Evolutionary conservation across 2,888 invertebrate genomes (phyloP), one percentile per base, ranked within the genome.

Genomic region (Leptinotarsa juncta): DNA sequence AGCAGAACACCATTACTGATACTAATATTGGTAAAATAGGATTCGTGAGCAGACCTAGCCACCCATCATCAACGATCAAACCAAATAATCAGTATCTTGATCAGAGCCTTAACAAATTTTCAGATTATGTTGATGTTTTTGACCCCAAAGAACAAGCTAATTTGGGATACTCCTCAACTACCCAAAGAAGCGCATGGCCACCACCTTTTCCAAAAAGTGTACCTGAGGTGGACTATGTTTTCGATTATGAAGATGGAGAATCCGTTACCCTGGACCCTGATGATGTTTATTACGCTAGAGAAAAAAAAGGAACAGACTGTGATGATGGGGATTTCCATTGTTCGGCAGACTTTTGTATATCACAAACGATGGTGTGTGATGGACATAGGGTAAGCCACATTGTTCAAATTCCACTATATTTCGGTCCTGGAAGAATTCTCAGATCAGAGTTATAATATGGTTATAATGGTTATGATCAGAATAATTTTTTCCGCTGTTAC

Each of bases 281-380:
- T 68, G 82, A 83, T 68, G 65, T 81, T 2, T 71, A 78, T n/a
- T 71, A 74, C 16, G 80, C 75, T 2, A 71, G 77, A 51, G 70
- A 73, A 18, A 78, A 76, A 26, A 72, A 70, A 32, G 78, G 73
- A 15, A 76, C 66, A 10, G 67, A 48, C 32, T 85, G 85, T 67
- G 77, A 84, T 16, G 84, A 87, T n/a, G 85, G 83, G 65, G 88
- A 89, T 77, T 90, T 90, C 79, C 86, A 88, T 78, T 91, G 91
- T 78, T 81, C 83, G 32, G 62, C 76, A 10, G 79, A 88, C 2
- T 88, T 89, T 74, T 92, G 92, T 81, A 89, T 92, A 42, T 88
- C 90, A 0, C 87, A 89, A 26, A 87, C 86, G 62, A 89, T 89
- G 86, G 89, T 91, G 70, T 92, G 92, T 84, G 91, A 92, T 81